These are phyloP conservation scores for Paguma larvata DNA, from an alignment of 2,797 vertebrate species.

Conservation along the genomic window DNA sequence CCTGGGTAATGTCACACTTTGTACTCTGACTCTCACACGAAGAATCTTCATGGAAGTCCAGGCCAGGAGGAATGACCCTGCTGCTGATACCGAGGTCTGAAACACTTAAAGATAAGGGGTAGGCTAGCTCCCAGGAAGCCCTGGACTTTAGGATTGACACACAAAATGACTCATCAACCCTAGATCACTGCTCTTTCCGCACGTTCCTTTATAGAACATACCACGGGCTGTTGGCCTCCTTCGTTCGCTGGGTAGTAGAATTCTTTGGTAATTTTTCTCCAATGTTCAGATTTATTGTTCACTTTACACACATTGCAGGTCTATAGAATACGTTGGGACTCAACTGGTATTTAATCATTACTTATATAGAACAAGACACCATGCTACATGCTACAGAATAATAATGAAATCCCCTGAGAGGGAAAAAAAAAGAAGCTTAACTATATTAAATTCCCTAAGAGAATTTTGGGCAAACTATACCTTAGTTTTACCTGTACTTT, in stretches of 20 bases:
- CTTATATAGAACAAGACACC: not conserved
- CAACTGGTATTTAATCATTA: constrained; percentile 31
- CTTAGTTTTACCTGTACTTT: not conserved
- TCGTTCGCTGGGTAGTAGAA: not conserved
- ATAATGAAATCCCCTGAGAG: not conserved
- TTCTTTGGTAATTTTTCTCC: not conserved
- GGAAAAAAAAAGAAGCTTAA: not conserved
- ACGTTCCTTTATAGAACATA: not conserved
- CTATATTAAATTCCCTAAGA: not conserved
- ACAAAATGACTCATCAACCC: constrained; percentile 34
- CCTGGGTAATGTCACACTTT: not conserved
- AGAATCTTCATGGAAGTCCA: constrained; percentile 51
- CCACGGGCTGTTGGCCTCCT: not conserved
- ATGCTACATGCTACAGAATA: not conserved
- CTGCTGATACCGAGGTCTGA: constrained; percentile 21
- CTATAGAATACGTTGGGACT: constrained; percentile 32
- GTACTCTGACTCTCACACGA: constrained; percentile 32
- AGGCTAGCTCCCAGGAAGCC: constrained; percentile 51
- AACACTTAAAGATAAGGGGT: constrained; percentile 40
- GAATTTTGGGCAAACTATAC: not conserved
- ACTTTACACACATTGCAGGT: not conserved
- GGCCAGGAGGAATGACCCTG: constrained; percentile 35
- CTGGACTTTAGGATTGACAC: constrained; percentile 44
- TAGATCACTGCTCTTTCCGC: not conserved
- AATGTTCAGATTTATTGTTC: not conserved